Conservation (phyloP, 1,140 invertebrate species). For the Drosophila pruinosa region DNA sequence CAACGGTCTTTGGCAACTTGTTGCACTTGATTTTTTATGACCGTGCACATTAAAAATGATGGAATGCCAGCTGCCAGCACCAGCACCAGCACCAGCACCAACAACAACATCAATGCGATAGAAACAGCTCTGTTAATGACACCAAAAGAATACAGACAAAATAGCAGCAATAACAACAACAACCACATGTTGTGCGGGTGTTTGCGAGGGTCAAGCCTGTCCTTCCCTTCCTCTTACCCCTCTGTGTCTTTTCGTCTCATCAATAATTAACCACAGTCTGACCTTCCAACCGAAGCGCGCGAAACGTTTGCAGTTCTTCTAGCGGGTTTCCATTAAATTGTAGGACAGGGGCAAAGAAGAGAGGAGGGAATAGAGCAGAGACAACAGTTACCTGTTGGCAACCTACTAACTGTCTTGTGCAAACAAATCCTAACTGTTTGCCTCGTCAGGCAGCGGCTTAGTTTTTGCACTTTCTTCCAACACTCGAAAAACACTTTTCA, state of each 20-base stretch:
- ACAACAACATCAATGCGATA: not conserved
- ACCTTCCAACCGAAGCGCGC: slow-evolving; percentile 40
- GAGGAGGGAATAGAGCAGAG: not conserved
- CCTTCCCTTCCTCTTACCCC: not conserved
- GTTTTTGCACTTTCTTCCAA: slow-evolving; percentile 34
- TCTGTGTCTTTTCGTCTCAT: slow-evolving; percentile 25
- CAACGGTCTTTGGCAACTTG: slow-evolving; percentile 45
- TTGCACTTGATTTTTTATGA: slow-evolving; percentile 72
- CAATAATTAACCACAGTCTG: slow-evolving; percentile 67
- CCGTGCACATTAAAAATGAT: slow-evolving; percentile 53
- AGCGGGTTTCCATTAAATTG: slow-evolving; percentile 4
- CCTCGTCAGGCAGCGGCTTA: slow-evolving; percentile 37
- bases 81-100: not conserved
- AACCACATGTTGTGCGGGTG: slow-evolving; percentile 35
- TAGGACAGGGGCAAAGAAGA: too few species aligned
- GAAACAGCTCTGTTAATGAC: slow-evolving; percentile 32
- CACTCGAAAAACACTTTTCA: slow-evolving; percentile 7
- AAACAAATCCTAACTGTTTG: slow-evolving; percentile 50
- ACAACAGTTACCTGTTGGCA: slow-evolving; percentile 5
- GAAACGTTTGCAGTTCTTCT: slow-evolving; percentile 26
- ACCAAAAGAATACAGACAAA: not conserved
- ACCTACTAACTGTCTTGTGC: slow-evolving; percentile 42
- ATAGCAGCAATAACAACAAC: not conserved
- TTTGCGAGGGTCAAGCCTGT: slow-evolving; percentile 11
- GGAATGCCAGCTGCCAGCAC: slow-evolving; percentile 62